phyloP scores from a whole-genome alignment of 2,888 invertebrate genomes.

The Sepioteuthis lessoniana region DNA sequence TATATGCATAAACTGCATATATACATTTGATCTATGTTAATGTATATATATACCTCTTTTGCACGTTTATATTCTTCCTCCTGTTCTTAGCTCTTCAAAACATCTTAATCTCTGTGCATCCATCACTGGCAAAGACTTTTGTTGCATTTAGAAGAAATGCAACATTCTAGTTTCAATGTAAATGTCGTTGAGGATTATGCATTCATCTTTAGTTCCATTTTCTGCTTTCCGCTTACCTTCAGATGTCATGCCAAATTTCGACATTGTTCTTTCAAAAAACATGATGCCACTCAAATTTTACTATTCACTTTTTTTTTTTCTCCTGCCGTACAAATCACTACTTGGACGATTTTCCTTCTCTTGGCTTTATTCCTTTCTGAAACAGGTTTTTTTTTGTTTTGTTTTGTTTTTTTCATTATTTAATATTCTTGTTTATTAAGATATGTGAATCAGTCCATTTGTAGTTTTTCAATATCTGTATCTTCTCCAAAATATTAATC shows the following conservation, averaged over 20 bases:
- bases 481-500: background rate
- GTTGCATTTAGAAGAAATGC: background rate
- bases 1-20: too few relatives aligned
- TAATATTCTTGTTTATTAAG: background rate
- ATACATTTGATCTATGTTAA: too few relatives aligned
- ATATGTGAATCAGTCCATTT: background rate
- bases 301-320: background rate
- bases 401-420: background rate
- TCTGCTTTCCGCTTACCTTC: background rate
- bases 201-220: background rate
- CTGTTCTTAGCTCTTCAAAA: background rate
- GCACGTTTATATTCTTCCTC: background rate
- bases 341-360: background rate
- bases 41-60: too few relatives aligned
- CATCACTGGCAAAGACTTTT: background rate
- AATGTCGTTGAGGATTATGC: constrained; percentile 5
- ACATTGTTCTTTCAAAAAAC: background rate
- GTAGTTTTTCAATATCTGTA: background rate
- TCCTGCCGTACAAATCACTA: background rate
- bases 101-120: background rate
- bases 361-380: background rate
- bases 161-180: background rate
- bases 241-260: background rate
- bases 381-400: background rate
- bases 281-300: background rate